Base-by-base conservation (phyloP, 2,113 vertebrate genomes). In the Trachemys scripta region DNA sequence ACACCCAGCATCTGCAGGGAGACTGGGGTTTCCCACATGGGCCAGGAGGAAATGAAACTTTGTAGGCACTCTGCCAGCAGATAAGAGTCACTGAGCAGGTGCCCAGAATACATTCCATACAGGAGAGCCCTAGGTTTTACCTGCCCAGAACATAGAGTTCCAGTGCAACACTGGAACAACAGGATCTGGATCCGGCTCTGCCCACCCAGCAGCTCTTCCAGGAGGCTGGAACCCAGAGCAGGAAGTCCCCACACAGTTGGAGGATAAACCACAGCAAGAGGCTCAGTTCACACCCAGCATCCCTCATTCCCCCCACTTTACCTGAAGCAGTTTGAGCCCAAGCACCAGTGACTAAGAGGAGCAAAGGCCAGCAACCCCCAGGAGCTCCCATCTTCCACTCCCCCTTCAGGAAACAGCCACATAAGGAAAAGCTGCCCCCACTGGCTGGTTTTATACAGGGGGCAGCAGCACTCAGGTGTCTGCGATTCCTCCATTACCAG, bases 401-500 rank as follows among this genome's bases (percentile, higher is more conserved):
- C 5, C 13, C 25, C 42, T 49, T 47, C 16, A 27, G 6, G 19
- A n/a, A 24, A 54, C 75, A 84, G 24, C 24, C 51, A 31, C 22
- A 50, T 54, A 7, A 31, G 22, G 27, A 69, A 14, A 16, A 54
- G 65, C 2, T 27, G 2, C 1, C 3, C 20, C 2, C n/a, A 2
- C 4, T 1, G 19, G 14, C 35, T 72, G 50, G 17, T 84, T 96
- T 95, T 88, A 88, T 80, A 79, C 22, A 84, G 17, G 42, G 72
- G 50, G 38, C 50, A 20, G 7, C 51, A 20, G 8, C 51, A 54
- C 84, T 8, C 4, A 76, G 35, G 25, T 1, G 45, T 10, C 38
- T 1, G 0, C 0, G 0, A 42, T 2, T 53, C 38, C 65, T 50
- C 90, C 91, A 84, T 5, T 88, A 72, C 53, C 1, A 10, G 6